These are phyloP conservation scores for Bradypodion pumilum DNA, from an alignment of 2,797 vertebrate species.

Conservation along the genomic window DNA sequence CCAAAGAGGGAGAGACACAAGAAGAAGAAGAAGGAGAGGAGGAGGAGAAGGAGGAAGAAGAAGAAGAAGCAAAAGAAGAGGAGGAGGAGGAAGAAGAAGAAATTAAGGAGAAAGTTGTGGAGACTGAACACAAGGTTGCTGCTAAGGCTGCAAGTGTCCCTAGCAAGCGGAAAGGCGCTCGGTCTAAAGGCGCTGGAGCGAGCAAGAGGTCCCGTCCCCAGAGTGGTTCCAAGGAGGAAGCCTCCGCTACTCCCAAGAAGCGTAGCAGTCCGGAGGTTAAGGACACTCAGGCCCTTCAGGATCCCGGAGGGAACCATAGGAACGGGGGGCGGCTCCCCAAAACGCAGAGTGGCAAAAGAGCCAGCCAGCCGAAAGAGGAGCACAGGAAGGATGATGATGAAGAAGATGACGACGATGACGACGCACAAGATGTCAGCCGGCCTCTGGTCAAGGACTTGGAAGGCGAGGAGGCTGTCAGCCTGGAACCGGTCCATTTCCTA, in stretches of 20 bases:
- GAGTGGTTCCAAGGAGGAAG: constrained; percentile 52
- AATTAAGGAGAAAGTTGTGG: background rate
- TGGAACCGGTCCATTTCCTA: constrained; percentile 89
- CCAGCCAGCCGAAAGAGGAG: constrained; percentile 54
- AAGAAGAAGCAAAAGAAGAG: constrained; percentile 30
- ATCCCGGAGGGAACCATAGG: constrained; percentile 60
- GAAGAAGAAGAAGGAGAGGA: constrained; percentile 53
- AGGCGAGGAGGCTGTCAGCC: constrained; percentile 74
- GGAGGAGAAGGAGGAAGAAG: constrained; percentile 42
- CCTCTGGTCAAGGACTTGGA: constrained; percentile 60
- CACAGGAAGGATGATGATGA: constrained; percentile 38
- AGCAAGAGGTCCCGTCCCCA: constrained; percentile 52
- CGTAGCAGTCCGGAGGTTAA: constrained; percentile 49
- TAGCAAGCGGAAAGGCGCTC: constrained; percentile 65
- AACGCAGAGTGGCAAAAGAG: constrained; percentile 60
- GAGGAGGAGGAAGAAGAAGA: background rate
- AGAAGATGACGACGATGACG: constrained; percentile 6
- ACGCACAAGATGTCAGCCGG: constrained; percentile 46
- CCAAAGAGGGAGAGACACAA: constrained; percentile 42
- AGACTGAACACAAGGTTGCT: constrained; percentile 4
- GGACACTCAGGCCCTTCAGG: constrained; percentile 18
- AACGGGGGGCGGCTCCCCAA: constrained; percentile 49
- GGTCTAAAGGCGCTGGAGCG: constrained; percentile 34
- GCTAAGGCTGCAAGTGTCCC: constrained; percentile 64
- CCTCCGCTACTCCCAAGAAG: constrained; percentile 61